Evolutionary conservation across 2,797 vertebrate genomes (phyloP).

Genomic region (Sebastes iracundus): DNA sequence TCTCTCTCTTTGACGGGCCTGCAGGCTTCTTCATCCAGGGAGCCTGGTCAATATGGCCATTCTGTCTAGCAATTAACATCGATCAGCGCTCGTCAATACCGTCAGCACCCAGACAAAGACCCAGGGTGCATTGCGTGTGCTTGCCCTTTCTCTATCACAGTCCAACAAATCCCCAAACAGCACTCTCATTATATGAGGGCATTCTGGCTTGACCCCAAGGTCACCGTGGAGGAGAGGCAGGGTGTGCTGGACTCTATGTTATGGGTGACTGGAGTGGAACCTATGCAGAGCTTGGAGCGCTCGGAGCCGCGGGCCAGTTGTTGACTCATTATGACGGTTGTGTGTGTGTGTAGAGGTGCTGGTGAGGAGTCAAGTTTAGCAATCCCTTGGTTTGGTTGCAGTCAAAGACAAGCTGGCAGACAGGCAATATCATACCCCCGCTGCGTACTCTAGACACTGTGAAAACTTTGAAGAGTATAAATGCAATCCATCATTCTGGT

Average conservation of each 20-base stretch:
- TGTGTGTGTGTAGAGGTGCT: slow-evolving; percentile 31
- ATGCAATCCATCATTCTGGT: slow-evolving; percentile 73
- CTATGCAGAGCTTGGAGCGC: slow-evolving; percentile 27
- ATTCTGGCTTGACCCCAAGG: slow-evolving; percentile 80
- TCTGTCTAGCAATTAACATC: slow-evolving; percentile 88
- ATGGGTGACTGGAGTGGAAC: slow-evolving; percentile 71
- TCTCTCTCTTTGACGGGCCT: slow-evolving; percentile 68
- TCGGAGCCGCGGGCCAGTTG: slow-evolving; percentile 49
- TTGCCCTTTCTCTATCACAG: slow-evolving; percentile 77
- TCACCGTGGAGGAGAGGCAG: slow-evolving; percentile 63
- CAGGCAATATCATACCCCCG: slow-evolving; percentile 40
- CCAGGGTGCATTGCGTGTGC: slow-evolving; percentile 79
- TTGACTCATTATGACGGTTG: slow-evolving; percentile 54
- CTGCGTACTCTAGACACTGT: slow-evolving; percentile 51
- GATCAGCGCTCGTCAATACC: slow-evolving; percentile 84
- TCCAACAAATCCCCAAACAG: slow-evolving; percentile 80
- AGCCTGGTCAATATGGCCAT: slow-evolving; percentile 84
- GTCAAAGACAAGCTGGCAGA: slow-evolving; percentile 57
- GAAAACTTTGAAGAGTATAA: slow-evolving; percentile 67
- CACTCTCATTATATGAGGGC: slow-evolving; percentile 82
- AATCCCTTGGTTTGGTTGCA: slow-evolving; percentile 34
- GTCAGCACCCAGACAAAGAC: slow-evolving; percentile 83
- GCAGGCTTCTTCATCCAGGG: slow-evolving; percentile 77
- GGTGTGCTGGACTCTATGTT: slow-evolving; percentile 64
- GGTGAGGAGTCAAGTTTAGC: slow-evolving; percentile 54